Evolutionary conservation across 2,888 invertebrate species (phyloP).

Genomic region (Rhagophthalmus giganteus): DNA sequence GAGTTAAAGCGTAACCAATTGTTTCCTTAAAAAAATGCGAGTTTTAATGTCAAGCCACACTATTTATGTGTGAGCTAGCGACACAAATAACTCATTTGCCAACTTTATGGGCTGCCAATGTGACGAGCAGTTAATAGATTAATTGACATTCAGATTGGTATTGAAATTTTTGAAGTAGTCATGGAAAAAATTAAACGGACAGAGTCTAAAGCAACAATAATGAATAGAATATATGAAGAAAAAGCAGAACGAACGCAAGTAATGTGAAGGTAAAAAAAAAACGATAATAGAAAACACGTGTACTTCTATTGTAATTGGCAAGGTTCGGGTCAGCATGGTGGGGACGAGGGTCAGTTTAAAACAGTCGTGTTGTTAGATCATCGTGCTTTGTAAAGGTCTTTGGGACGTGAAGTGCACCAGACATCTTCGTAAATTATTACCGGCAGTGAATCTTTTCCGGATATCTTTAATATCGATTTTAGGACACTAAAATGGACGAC

Average conservation of each 20-base stretch:
- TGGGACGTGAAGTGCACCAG: conserved; percentile 31
- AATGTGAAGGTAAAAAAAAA: neutral
- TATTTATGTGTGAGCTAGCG: conserved; percentile 45
- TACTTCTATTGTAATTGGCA: conserved; percentile 47
- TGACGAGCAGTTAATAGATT: conserved; percentile 40
- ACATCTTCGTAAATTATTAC: conserved; percentile 15
- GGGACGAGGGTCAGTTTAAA: conserved; percentile 46
- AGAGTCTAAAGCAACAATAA: no score
- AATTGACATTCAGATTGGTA: conserved; percentile 46
- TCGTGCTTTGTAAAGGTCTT: conserved; percentile 40
- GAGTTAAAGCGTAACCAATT: neutral
- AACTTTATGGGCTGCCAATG: conserved; percentile 42
- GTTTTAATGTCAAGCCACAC: conserved; percentile 33
- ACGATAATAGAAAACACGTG: conserved; percentile 35
- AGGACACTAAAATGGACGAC: conserved; percentile 36
- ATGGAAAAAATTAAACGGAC: neutral
- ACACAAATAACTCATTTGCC: conserved; percentile 47
- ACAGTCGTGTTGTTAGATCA: conserved; percentile 47
- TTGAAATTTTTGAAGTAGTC: conserved; percentile 29
- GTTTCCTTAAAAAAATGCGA: conserved; percentile 8
- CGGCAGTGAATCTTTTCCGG: conserved; percentile 9
- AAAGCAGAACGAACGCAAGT: neutral
- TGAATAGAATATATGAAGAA: neutral
- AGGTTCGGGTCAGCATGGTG: conserved; percentile 45
- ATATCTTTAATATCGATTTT: conserved; percentile 1